phyloP scores from a whole-genome alignment of 2,888 invertebrate species.

The Synergus umbraculus region DNA sequence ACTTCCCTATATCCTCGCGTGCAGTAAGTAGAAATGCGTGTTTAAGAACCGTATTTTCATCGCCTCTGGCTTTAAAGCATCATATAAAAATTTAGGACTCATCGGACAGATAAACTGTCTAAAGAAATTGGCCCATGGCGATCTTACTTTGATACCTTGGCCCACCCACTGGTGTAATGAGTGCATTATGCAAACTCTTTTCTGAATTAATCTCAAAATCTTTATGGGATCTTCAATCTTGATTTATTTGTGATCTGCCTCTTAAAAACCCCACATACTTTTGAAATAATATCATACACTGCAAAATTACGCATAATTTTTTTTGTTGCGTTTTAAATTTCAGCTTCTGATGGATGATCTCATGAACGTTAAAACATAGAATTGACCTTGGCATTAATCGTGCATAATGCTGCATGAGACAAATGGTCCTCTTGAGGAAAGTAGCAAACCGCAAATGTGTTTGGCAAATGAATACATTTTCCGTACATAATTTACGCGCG shows the following conservation, averaged over 20 bases:
- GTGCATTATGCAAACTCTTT: constrained; percentile 28
- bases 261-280: neutral
- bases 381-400: constrained; percentile 13
- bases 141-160: constrained; percentile 13
- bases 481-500: neutral
- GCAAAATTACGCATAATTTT: neutral
- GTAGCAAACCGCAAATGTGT: constrained; percentile 24
- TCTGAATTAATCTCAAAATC: constrained; percentile 12
- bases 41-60: constrained; percentile 27
- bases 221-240: constrained; percentile 24
- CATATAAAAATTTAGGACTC: constrained; percentile 23
- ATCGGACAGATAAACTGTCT: constrained; percentile 20
- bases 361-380: neutral
- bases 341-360: neutral
- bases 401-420: neutral
- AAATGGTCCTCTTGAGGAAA: constrained; percentile 14
- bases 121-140: constrained; percentile 19
- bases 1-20: neutral
- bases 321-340: neutral
- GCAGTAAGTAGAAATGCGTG: constrained; percentile 23
- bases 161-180: constrained; percentile 26
- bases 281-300: neutral
- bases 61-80: constrained; percentile 2
- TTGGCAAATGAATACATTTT: constrained; percentile 20
- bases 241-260: constrained; percentile 4